A percentile compares a stretch with the other conserved stretches of the same genome.
phyloP scores from a whole-genome alignment of 2,888 invertebrate genomes.

The Pollenia labialis region DNA sequence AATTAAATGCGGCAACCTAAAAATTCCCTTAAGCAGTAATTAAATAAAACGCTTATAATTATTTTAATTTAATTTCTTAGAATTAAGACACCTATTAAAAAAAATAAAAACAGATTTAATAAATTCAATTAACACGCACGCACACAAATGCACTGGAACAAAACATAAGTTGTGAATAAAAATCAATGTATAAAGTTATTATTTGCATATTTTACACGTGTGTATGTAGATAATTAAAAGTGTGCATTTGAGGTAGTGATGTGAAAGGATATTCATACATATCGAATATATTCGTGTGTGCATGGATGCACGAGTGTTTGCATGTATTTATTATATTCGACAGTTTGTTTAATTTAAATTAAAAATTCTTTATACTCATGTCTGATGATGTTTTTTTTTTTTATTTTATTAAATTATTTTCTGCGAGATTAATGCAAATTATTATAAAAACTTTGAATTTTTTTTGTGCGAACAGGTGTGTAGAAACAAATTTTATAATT shows the following conservation, averaged over 20 bases:
- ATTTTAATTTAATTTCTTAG: background rate
- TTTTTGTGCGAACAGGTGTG: slow-evolving; percentile 3
- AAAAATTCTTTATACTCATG: slow-evolving; percentile 47
- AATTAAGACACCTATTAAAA: background rate
- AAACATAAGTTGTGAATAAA: background rate
- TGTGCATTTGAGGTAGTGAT: too few relatives aligned
- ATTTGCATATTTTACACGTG: slow-evolving; percentile 17
- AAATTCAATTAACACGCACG: background rate
- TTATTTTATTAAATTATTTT: slow-evolving; percentile 28
- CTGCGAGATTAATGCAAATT: slow-evolving; percentile 42
- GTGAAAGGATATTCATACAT: too few relatives aligned
- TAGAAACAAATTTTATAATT: background rate
- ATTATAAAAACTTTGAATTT: slow-evolving; percentile 25
- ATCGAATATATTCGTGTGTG: background rate
- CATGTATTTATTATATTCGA: slow-evolving; percentile 51
- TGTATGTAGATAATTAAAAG: background rate
- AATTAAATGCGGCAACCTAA: background rate
- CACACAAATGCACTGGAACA: background rate
- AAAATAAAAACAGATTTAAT: background rate
- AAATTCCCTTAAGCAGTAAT: background rate
- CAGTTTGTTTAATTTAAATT: slow-evolving; percentile 66
- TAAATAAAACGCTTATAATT: background rate
- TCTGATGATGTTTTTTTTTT: slow-evolving; percentile 35
- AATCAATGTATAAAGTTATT: background rate
- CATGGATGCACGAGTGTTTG: background rate